Evolutionary conservation across 64 coral and sea anemone genomes (phyloP), one percentile per base, ranked within the genome.

Genomic region (Cladopsammia gracilis): DNA sequence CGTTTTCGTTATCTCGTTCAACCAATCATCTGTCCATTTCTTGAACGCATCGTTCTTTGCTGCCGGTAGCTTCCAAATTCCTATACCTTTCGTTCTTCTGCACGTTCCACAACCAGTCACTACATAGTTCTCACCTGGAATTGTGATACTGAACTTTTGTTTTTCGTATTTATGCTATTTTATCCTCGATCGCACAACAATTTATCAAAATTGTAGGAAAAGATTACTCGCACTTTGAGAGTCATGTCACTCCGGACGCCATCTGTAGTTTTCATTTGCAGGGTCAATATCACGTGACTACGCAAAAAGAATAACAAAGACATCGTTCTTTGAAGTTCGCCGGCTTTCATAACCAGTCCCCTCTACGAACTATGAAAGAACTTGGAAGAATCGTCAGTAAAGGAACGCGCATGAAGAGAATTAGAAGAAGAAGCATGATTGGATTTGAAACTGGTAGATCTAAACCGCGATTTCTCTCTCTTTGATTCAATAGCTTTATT

Each of bases 11-110:
- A 88, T n/a, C 11, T 73, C 53, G n/a, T 25, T 25, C 2, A 88
- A 49, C 49, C 68, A 89, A 12, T 60, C 72, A 5, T 89, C 71
- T 22, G 73, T 10, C 72, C 87, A 78, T 89, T 50, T 60, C 54
- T 44, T 75, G 59, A 52, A 54, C 10, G 10, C 58, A 22, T 89
- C 87, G 45, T 89, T 73, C 58, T 78, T 89, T 10, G 74, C 87
- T 10, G 48, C 25, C 10, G 75, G 75, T 14, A 79, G 13, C 48
- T 90, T 79, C 3, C 46, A 90, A 68, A 90, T 77, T 1, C 72
- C 75, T 13, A 79, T 51, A 49, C 75, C 70, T 42, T 76, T 89
- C 10, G 87, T 23, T 64, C 59, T 62, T 15, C 60, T 7, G 10
- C 23, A 84, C 3, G 60, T 43, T 13, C 56, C 62, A 69, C 62